These are phyloP conservation scores for Steinernema khuongi DNA, from an alignment of 1,140 invertebrate species.

Conservation along the genomic window DNA sequence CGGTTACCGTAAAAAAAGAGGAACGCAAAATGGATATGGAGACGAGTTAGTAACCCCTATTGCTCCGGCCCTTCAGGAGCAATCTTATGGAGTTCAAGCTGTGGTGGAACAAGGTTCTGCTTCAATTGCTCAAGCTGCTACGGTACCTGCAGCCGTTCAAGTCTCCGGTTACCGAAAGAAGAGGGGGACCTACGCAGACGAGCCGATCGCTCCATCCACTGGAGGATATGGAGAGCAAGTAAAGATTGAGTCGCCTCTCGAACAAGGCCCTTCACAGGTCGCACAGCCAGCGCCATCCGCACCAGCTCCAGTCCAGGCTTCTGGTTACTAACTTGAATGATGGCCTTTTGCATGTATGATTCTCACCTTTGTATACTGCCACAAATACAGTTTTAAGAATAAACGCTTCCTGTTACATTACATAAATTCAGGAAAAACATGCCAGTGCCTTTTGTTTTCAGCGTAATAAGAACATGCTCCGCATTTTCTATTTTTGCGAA, in stretches of 20 bases:
- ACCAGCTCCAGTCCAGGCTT: neutral
- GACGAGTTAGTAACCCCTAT: conserved; percentile 17
- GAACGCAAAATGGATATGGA: conserved; percentile 27
- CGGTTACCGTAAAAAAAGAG: conserved; percentile 23
- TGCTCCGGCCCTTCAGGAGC: neutral
- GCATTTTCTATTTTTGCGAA: too few relatives aligned
- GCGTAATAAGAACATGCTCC: too few relatives aligned
- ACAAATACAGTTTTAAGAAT: conserved; percentile 7
- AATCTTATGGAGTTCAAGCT: neutral
- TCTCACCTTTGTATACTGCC: conserved; percentile 13
- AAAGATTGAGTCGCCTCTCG: too few relatives aligned
- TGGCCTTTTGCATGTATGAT: neutral
- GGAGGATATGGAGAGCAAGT: neutral
- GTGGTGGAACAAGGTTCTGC: too few relatives aligned
- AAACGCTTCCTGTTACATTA: too few relatives aligned
- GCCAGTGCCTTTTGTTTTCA: too few relatives aligned
- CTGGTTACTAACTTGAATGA: neutral
- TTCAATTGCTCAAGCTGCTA: neutral
- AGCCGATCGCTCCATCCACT: neutral
- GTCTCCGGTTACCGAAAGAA: conserved; percentile 27
- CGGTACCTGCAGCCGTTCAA: conserved; percentile 22
- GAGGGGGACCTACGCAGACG: conserved; percentile 25
- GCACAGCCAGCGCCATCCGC: neutral
- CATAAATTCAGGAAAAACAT: too few relatives aligned
- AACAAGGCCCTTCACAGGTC: neutral